These are phyloP conservation scores for Bombyx mori DNA, from an alignment of 1,140 invertebrate genomes.

Conservation along the genomic window DNA sequence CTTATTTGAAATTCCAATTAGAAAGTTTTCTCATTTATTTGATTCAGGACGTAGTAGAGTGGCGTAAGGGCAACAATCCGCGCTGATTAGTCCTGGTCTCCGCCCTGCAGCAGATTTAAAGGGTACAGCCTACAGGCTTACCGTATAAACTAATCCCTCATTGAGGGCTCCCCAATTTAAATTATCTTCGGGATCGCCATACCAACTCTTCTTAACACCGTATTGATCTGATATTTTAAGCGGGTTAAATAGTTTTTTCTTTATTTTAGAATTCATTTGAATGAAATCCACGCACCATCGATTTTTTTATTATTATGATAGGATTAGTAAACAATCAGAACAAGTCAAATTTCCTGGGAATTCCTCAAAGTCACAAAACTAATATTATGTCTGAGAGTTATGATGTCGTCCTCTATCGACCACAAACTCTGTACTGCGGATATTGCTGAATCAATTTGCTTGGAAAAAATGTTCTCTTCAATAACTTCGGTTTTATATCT, in stretches of 20 bases:
- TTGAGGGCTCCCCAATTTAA: constrained; percentile 25
- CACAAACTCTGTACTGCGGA: constrained; percentile 24
- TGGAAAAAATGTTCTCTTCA: constrained; percentile 23
- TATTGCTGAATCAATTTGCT: constrained; percentile 32
- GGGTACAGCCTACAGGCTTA: constrained; percentile 29
- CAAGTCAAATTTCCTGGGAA: constrained; percentile 21
- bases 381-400: constrained; percentile 18
- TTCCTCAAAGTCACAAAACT: constrained; percentile 14
- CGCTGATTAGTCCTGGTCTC: constrained; percentile 58
- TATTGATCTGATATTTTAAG: background rate
- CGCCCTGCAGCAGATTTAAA: constrained; percentile 51
- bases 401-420: constrained; percentile 11
- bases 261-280: background rate
- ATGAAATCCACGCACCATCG: background rate
- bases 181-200: constrained; percentile 24
- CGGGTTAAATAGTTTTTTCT: background rate
- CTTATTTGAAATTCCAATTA: constrained; percentile 70
- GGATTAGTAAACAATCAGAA: constrained; percentile 2
- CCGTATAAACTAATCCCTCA: constrained; percentile 49
- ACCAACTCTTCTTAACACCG: background rate
- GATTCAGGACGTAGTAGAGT: constrained; percentile 54
- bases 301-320: background rate
- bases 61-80: constrained; percentile 57
- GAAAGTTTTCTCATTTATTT: constrained; percentile 70
- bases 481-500: constrained; percentile 42